Evolutionary conservation across 2,113 vertebrate genomes (phyloP), one percentile per base, ranked within the genome.

Genomic region (Romanogobio albipinnatus): DNA sequence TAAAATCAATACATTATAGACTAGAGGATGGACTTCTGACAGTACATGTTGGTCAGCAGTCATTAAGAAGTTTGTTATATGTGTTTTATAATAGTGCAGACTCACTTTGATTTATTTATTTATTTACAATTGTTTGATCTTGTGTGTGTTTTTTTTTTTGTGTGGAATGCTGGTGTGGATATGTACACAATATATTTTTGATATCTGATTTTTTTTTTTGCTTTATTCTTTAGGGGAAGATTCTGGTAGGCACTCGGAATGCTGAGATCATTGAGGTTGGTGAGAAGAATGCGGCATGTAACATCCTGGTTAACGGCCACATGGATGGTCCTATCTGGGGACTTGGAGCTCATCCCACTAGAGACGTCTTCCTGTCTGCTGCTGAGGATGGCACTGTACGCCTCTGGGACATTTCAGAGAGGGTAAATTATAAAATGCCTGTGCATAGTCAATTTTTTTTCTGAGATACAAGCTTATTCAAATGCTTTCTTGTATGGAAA

Each of bases 181-280:
- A 29, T 29, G 29, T 29, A 29, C 29, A 29, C 29, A 29, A 29
- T 29, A 29, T 29, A 29, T 29, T 29, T 29, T 29, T 29, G 29
- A 29, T 29, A 29, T 29, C 29, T 29, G 29, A 29, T 29, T 29
- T 29, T 29, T 29, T 29, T 29, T 29, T 29, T 29, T 29, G 11
- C 71, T 74, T 2, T 9, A 22, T 76, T 26, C 14, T 85, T 71
- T 86, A 99, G 97, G 98, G 97, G 82, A 99, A 99, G 91, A 98
- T 99, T 91, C 92, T 99, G 0, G 98, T 99, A 86, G 98, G 97
- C 45, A 99, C 98, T 81, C 94, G 96, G 82, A 98, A 97, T 76
- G 97, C 97, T 0, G 98, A 99, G 94, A 99, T 99, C 84, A 98
- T 99, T 5, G 98, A 99, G 91, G 97, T 99, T 75, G 97, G 98